Percentiles rank a stretch among this genome's conserved stretches.
Evolutionary conservation across 2,797 vertebrate species (phyloP).

Genomic region (Neopelma chrysocephalum): DNA sequence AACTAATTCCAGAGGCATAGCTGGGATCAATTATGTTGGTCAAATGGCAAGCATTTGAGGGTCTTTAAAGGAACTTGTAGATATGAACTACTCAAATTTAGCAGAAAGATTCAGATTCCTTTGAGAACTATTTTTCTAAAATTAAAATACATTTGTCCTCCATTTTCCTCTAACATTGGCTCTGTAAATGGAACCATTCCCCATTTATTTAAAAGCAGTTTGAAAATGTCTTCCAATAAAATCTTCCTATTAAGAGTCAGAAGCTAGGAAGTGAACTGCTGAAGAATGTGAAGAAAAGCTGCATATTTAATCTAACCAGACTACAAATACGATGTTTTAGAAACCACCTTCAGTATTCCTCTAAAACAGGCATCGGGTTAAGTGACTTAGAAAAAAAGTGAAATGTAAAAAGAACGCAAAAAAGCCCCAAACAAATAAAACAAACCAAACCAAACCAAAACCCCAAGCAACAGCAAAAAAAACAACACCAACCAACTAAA

Average conservation of each 20-base stretch:
- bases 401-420: not conserved
- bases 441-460: rapidly evolving
- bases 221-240: not conserved
- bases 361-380: not conserved
- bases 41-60: not conserved
- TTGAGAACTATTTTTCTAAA: not conserved
- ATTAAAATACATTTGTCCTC: not conserved
- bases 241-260: not conserved
- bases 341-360: not conserved
- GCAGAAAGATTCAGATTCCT: not conserved
- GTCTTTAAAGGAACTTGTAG: not conserved
- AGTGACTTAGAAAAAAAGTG: not conserved
- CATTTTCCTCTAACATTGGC: not conserved
- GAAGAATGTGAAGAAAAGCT: not conserved
- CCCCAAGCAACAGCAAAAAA: not conserved
- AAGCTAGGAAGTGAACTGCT: not conserved
- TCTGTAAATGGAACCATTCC: not conserved
- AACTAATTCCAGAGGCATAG: not conserved
- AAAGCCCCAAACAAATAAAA: not conserved
- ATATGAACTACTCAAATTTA: not conserved
- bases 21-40: not conserved
- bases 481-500: not conserved
- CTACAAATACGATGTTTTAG: not conserved
- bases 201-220: not conserved
- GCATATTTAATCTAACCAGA: not conserved